Evolutionary conservation across 2,113 vertebrate species (phyloP).

Genomic region (Dissostichus mawsoni): DNA sequence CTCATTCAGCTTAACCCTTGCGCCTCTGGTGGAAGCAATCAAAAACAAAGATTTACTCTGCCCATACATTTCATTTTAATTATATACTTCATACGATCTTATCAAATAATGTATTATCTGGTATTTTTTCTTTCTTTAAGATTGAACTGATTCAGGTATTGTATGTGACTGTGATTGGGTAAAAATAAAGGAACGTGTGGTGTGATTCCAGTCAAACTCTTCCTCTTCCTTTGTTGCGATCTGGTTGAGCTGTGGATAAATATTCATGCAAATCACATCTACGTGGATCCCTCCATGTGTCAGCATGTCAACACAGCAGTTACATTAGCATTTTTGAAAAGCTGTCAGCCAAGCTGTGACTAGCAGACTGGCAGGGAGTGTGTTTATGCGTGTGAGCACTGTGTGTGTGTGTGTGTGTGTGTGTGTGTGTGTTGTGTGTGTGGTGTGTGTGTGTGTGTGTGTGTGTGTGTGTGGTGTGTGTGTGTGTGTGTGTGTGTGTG

Average conservation of each 20-base stretch:
- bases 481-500: neutral
- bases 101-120: too few relatives aligned
- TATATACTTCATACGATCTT: neutral
- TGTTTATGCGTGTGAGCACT: conserved; percentile 32
- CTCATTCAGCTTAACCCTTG: conserved; percentile 86
- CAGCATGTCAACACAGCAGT: conserved; percentile 70
- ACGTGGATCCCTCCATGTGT: conserved; percentile 58
- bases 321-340: conserved; percentile 77
- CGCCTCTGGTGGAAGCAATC: conserved; percentile 67
- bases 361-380: conserved; percentile 68
- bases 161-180: neutral
- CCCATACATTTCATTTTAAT: conserved; percentile 1
- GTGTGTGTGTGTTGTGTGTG: neutral
- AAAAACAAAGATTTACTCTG: conserved; percentile 62
- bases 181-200: conserved; percentile 21
- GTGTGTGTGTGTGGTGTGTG: neutral
- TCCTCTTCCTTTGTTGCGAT: conserved; percentile 44
- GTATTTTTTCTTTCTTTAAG: neutral
- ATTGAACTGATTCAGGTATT: neutral
- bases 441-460: neutral
- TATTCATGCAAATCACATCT: conserved; percentile 62
- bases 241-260: conserved; percentile 27
- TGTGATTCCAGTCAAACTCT: conserved; percentile 1
- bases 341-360: conserved; percentile 80
- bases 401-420: neutral